Percentiles rank a stretch among this genome's conserved stretches.
Conservation (phyloP, 1,140 invertebrate genomes). For the Microplitis demolitor region DNA sequence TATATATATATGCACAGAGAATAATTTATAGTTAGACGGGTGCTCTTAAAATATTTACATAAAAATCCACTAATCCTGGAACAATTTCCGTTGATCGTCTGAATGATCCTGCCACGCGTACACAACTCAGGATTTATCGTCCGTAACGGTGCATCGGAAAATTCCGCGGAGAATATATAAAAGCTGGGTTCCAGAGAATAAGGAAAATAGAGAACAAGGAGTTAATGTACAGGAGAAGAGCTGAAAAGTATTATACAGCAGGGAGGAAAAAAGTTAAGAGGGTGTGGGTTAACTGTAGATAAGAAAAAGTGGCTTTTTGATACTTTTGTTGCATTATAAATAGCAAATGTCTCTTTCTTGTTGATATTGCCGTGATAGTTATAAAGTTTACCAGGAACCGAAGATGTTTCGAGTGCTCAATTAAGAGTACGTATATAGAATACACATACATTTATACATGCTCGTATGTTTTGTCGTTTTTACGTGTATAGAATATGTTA, state of each 20-base stretch:
- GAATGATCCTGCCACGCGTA: constrained; percentile 3
- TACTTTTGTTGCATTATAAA: constrained; percentile 48
- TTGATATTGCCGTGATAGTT: constrained; percentile 40
- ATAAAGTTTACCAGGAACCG: too few relatives aligned
- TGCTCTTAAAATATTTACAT: constrained; percentile 41
- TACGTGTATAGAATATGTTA: neutral
- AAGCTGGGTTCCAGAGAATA: constrained; percentile 1
- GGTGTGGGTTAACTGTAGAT: neutral
- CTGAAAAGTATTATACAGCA: neutral
- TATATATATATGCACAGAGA: too few relatives aligned
- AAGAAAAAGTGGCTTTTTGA: constrained; percentile 14
- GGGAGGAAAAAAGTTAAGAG: neutral
- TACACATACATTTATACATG: too few relatives aligned
- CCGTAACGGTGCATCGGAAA: constrained; percentile 23
- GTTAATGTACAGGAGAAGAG: neutral
- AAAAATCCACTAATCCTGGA: constrained; percentile 49
- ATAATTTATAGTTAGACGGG: neutral
- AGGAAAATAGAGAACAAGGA: constrained; percentile 4
- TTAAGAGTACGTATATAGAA: too few relatives aligned
- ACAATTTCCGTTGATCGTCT: constrained; percentile 38
- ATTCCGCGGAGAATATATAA: constrained; percentile 13
- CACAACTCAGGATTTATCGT: constrained; percentile 46
- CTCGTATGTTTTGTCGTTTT: too few relatives aligned
- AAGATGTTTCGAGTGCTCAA: too few relatives aligned
- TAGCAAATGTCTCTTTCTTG: constrained; percentile 49